Percentiles rank a stretch among this genome's conserved stretches.
phyloP scores from a whole-genome alignment of 2,113 vertebrate species.

The Ophthalmotilapia sp. region DNA sequence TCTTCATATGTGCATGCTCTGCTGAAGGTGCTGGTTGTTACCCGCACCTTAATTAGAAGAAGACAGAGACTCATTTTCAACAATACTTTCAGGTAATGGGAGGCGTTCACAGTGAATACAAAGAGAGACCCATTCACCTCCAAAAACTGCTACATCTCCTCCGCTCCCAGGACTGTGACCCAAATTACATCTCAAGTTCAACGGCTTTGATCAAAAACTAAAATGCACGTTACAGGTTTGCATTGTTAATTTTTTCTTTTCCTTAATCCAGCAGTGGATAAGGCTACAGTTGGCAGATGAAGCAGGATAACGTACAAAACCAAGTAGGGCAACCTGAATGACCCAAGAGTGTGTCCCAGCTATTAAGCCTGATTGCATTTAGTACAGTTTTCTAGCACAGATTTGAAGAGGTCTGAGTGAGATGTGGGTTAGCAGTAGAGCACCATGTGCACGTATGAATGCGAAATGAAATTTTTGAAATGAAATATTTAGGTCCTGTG shows the following conservation, averaged over 20 bases:
- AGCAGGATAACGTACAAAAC: neutral
- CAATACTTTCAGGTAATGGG: constrained; percentile 54
- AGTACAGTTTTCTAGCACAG: neutral
- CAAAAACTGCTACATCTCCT: neutral
- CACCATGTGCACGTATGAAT: constrained; percentile 22
- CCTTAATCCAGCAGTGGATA: neutral
- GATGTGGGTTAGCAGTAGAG: constrained; percentile 50
- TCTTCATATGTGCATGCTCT: constrained; percentile 54
- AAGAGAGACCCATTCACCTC: constrained; percentile 26
- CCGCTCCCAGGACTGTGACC: constrained; percentile 1
- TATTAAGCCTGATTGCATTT: neutral
- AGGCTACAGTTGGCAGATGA: neutral
- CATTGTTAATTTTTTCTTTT: neutral
- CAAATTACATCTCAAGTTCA: constrained; percentile 7
- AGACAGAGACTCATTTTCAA: constrained; percentile 61
- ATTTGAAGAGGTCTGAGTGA: neutral
- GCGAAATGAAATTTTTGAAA: constrained; percentile 41
- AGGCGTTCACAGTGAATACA: constrained; percentile 22
- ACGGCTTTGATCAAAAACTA: constrained; percentile 6
- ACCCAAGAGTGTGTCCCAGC: neutral
- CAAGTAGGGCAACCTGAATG: constrained; percentile 42
- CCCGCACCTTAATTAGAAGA: constrained; percentile 68
- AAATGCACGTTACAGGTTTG: neutral
- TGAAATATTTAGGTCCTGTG: constrained; percentile 60
- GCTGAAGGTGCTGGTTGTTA: constrained; percentile 63